phyloP scores from a whole-genome alignment of 2,888 invertebrate species.

The Antitype chi region DNA sequence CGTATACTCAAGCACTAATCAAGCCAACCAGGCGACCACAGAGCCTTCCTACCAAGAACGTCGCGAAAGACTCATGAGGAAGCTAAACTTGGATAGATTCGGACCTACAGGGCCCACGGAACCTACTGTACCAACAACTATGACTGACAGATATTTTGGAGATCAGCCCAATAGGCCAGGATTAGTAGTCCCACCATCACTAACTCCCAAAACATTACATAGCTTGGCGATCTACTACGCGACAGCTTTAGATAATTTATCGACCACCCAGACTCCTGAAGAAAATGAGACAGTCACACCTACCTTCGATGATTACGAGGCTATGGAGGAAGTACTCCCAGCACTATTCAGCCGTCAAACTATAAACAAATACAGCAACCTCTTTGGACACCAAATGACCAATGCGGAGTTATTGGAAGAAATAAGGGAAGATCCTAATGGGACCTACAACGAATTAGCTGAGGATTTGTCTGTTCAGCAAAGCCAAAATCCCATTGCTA shows the following conservation, averaged over 20 bases:
- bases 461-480: slow-evolving; percentile 92
- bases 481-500: slow-evolving; percentile 91
- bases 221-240: slow-evolving; percentile 95
- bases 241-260: slow-evolving; percentile 91
- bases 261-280: slow-evolving; percentile 82
- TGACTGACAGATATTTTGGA: slow-evolving; percentile 87
- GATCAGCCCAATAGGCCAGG: slow-evolving; percentile 90
- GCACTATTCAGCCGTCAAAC: slow-evolving; percentile 92
- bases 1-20: slow-evolving; percentile 74
- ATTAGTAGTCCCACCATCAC: slow-evolving; percentile 93
- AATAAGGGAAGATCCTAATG: slow-evolving; percentile 84
- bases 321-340: slow-evolving; percentile 89
- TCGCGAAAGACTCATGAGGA: slow-evolving; percentile 93
- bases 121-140: slow-evolving; percentile 80
- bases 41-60: slow-evolving; percentile 91
- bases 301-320: slow-evolving; percentile 80
- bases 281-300: slow-evolving; percentile 80
- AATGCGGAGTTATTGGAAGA: slow-evolving; percentile 83
- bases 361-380: slow-evolving; percentile 91
- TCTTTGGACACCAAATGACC: slow-evolving; percentile 82
- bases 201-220: slow-evolving; percentile 94
- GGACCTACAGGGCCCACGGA: slow-evolving; percentile 89
- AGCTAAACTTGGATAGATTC: slow-evolving; percentile 90
- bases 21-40: slow-evolving; percentile 75
- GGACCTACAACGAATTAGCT: slow-evolving; percentile 85